Conservation (phyloP, 2,113 vertebrate species). For the Todiramphus saurophagus region DNA sequence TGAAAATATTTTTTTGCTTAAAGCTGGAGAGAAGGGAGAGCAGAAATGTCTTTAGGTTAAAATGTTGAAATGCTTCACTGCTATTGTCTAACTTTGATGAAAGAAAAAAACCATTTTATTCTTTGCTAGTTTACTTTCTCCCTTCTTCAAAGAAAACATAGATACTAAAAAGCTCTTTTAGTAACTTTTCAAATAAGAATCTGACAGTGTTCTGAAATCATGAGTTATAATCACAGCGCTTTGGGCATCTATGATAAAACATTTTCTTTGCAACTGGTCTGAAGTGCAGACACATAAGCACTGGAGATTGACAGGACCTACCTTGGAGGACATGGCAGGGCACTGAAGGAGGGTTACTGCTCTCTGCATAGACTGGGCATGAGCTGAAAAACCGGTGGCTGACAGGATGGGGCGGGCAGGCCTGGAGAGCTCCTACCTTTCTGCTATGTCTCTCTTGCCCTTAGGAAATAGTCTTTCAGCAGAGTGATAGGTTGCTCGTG, state of each 20-base stretch:
- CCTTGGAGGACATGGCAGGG: fast-evolving
- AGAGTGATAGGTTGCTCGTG: fast-evolving
- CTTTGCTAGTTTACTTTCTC: neutral
- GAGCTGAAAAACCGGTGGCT: neutral
- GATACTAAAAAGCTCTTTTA: neutral
- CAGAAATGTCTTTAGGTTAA: neutral
- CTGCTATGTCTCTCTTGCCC: neutral
- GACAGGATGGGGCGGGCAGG: neutral
- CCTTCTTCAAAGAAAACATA: neutral
- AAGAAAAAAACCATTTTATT: neutral
- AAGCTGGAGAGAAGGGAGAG: neutral
- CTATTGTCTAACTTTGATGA: neutral
- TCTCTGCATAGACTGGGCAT: neutral
- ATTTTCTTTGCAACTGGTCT: neutral
- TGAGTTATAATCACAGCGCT: neutral
- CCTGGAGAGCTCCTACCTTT: neutral
- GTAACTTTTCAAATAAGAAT: neutral
- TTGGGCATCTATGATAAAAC: neutral
- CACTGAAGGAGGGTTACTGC: neutral
- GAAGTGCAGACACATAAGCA: neutral
- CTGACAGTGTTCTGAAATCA: neutral
- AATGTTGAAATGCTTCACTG: neutral
- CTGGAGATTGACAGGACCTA: neutral
- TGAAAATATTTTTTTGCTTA: neutral
- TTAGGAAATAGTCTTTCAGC: neutral